Percentiles rank a stretch among this genome's conserved stretches.
These are phyloP conservation scores for Cygnus olor DNA, from an alignment of 2,797 vertebrate species.

Conservation along the genomic window DNA sequence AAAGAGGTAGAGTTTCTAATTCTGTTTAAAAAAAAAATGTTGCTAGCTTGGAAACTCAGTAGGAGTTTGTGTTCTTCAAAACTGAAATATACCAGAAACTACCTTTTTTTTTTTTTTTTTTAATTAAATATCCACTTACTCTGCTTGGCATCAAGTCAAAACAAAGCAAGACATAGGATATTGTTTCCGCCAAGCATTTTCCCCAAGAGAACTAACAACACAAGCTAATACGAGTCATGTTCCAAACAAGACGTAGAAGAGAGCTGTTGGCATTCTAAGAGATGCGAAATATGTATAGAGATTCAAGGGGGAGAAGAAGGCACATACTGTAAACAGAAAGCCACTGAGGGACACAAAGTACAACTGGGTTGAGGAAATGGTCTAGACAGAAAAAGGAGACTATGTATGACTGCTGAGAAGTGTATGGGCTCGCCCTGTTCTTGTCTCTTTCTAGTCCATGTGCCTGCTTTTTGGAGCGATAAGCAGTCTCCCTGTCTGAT, in stretches of 20 bases:
- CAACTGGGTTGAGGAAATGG: not conserved
- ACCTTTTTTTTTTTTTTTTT: not conserved
- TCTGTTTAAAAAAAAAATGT: not conserved
- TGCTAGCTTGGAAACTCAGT: not conserved
- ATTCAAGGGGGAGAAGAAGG: not conserved
- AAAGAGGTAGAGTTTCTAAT: not conserved
- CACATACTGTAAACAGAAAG: not conserved
- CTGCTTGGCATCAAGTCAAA: not conserved
- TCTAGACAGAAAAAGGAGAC: not conserved
- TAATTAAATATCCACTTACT: not conserved
- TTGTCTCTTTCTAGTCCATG: not conserved
- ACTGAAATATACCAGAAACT: not conserved
- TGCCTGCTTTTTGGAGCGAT: not conserved
- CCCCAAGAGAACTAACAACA: not conserved
- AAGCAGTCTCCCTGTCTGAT: accelerated
- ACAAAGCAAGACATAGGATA: not conserved
- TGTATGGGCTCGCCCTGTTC: not conserved
- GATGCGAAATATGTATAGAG: accelerated
- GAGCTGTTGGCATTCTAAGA: not conserved
- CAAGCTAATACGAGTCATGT: not conserved
- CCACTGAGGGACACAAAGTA: too few relatives aligned
- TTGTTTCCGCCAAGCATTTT: not conserved
- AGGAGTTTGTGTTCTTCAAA: not conserved
- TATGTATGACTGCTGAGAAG: accelerated
- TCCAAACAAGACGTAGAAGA: not conserved